Base-by-base conservation (phyloP, 2,797 vertebrate genomes). In the Podargus strigoides region DNA sequence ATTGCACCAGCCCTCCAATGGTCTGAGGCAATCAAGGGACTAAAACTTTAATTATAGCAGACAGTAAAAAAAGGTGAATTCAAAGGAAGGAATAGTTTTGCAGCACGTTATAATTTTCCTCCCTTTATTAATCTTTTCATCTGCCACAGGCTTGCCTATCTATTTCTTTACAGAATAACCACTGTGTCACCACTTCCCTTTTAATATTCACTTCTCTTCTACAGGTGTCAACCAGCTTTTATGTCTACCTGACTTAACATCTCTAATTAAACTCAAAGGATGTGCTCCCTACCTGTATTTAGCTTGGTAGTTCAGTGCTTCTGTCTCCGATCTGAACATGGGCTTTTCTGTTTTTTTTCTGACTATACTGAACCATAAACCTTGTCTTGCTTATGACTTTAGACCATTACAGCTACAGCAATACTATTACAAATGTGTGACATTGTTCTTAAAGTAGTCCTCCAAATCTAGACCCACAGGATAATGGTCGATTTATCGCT, bases 31-130 rank as follows among this genome's bases (percentile, higher is more conserved):
- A 74, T 32, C 34, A 77, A 17, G 34, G 32, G 50, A 87, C 63
- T 74, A 63, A 79, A 83, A 87, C 58, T 87, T 80, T 68, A 91
- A 91, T 95, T 92, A 77, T 11, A 95, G 42, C 32, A 74, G 60
- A 60, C 58, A 67, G 53, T 74, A 58, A 67, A 87, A 87, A 89
- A 79, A 60, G 17, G 41, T 53, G n/a, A 64, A 87, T 75, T 77
- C 64, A 85, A 82, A 80, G 58, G 76, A 87, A 59, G 47, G 63
- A 90, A 46, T 68, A 53, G 37, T 68, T 89, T 83, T 83, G 49
- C 58, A 75, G 46, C 58, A 75, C 53, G 8, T 81, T 68, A 32
- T 88, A 39, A 89, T 96, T 93, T 96, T 50, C 22, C 26, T 66
- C 34, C 30, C 32, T 82, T 93, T 89, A 63, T 76, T 92, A 92